phyloP scores from a whole-genome alignment of 2,888 invertebrate species.

The Metallyticus violacea region DNA sequence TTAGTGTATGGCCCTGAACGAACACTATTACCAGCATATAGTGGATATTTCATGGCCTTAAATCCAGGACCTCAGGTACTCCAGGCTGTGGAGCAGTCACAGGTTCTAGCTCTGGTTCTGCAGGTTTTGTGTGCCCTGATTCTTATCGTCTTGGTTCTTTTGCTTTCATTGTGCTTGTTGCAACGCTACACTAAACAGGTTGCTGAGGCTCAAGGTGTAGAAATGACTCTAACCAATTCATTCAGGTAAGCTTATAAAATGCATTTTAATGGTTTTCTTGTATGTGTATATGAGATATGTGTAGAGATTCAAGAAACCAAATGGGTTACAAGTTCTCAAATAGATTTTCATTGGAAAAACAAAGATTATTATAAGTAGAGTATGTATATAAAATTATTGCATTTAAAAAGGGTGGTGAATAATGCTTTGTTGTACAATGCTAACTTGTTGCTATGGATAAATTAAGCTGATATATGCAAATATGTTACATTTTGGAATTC shows the following conservation, averaged over 20 bases:
- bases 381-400: too few relatives aligned
- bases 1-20: conserved; percentile 51
- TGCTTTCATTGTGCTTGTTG: conserved; percentile 62
- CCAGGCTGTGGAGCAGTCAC: conserved; percentile 34
- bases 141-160: conserved; percentile 59
- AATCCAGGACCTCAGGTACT: conserved; percentile 58
- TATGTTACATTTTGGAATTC: too few relatives aligned
- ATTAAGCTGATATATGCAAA: too few relatives aligned
- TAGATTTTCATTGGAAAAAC: background rate
- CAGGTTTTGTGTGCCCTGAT: conserved; percentile 67
- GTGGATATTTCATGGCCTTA: conserved; percentile 70
- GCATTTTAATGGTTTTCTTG: background rate
- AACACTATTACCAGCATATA: conserved; percentile 62
- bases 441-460: too few relatives aligned
- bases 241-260: conserved; percentile 53
- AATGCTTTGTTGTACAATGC: too few relatives aligned
- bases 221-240: conserved; percentile 64
- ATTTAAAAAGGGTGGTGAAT: too few relatives aligned
- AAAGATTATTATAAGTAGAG: background rate
- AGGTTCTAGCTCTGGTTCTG: conserved; percentile 45
- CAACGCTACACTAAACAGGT: conserved; percentile 64
- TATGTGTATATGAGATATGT: background rate
- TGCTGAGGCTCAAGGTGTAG: conserved; percentile 61
- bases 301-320: too few relatives aligned
- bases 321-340: too few relatives aligned